Evolutionary conservation across 2,113 vertebrate species (phyloP).

Genomic region (Callocephalon fimbriatum): DNA sequence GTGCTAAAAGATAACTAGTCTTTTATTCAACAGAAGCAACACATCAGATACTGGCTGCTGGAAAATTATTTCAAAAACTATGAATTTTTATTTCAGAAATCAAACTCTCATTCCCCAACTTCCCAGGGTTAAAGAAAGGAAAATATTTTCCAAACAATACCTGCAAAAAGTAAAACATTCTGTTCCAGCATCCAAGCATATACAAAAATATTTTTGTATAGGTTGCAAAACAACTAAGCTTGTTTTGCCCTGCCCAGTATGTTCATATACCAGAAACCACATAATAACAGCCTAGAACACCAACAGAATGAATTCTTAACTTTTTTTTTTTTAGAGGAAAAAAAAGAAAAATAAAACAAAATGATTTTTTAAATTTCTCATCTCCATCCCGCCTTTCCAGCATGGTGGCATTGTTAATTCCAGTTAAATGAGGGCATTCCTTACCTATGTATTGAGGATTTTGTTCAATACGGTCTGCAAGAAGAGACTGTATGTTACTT

Average conservation of each 20-base stretch:
- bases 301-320: not conserved
- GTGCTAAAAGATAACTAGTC: not conserved
- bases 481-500: not conserved
- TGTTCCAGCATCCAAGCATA: not conserved
- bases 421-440: not conserved
- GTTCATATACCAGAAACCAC: not conserved
- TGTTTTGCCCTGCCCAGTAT: accelerated
- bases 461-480: not conserved
- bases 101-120: not conserved
- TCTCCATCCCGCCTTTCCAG: not conserved
- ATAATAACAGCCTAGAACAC: not conserved
- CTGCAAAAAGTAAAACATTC: not conserved
- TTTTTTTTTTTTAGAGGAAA: not conserved
- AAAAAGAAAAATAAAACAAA: too few relatives aligned
- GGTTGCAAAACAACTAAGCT: not conserved
- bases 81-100: not conserved
- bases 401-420: not conserved
- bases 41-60: not conserved
- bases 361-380: not conserved
- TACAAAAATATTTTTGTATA: not conserved
- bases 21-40: not conserved
- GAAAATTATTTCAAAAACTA: not conserved
- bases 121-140: not conserved
- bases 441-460: not conserved
- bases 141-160: not conserved